Percentiles rank a stretch among this genome's conserved stretches.
Conservation (phyloP, 2,797 vertebrate species). For the Alosa sapidissima region DNA sequence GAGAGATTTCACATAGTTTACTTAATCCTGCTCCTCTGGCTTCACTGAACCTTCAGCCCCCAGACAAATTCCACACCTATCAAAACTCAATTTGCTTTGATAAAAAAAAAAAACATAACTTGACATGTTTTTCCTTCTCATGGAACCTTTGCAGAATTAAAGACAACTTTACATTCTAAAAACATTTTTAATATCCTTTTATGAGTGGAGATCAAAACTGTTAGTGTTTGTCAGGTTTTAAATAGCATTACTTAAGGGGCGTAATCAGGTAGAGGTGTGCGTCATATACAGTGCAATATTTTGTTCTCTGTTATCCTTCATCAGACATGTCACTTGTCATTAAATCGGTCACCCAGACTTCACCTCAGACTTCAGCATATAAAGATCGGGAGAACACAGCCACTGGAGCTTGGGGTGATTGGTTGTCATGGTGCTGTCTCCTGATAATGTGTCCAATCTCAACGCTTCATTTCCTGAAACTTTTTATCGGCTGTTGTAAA, state of each 20-base stretch:
- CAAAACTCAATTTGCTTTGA: not conserved
- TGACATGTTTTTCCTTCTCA: not conserved
- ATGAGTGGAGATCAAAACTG: not conserved
- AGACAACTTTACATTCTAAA: not conserved
- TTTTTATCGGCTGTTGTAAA: slow-evolving; percentile 54
- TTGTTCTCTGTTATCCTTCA: slow-evolving; percentile 11
- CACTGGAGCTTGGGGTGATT: slow-evolving; percentile 40
- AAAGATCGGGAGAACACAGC: slow-evolving; percentile 28
- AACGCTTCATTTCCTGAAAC: slow-evolving; percentile 67
- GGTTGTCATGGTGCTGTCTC: slow-evolving; percentile 52
- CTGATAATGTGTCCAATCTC: slow-evolving; percentile 44
- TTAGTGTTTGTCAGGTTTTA: not conserved
- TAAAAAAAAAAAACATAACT: not conserved
- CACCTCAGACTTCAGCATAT: slow-evolving; percentile 43
- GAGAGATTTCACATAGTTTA: not conserved
- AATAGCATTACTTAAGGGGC: not conserved
- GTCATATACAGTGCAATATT: not conserved
- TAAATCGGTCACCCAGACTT: slow-evolving; percentile 25
- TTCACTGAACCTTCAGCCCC: not conserved
- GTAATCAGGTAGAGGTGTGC: not conserved
- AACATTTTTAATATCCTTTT: not conserved
- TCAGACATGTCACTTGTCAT: slow-evolving; percentile 1
- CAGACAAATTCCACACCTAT: slow-evolving; percentile 16
- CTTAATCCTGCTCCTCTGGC: not conserved
- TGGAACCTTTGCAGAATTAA: not conserved